These are phyloP conservation scores for Salvelinus sp. DNA, from an alignment of 2,113 vertebrate genomes.

Conservation along the genomic window DNA sequence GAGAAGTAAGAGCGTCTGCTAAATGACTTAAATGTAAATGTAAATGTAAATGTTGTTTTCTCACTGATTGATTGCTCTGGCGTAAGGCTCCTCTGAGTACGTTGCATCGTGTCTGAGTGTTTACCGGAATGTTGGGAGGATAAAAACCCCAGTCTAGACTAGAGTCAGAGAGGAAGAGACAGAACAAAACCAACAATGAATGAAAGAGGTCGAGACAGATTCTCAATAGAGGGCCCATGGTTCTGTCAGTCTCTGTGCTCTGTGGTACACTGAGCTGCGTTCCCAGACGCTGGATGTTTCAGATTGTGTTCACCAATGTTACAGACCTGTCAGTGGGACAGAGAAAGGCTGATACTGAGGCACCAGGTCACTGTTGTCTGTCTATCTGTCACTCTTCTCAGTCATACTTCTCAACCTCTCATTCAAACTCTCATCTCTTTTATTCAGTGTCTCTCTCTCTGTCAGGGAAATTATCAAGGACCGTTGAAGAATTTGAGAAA, in stretches of 20 bases:
- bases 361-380: conserved; percentile 48
- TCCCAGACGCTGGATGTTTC: neutral
- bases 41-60: too few relatives aligned
- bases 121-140: conserved; percentile 70
- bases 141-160: conserved; percentile 57
- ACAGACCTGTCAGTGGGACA: conserved; percentile 55
- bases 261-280: conserved; percentile 32
- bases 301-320: conserved; percentile 46
- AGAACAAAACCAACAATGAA: neutral
- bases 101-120: conserved; percentile 64
- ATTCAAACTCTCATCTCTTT: conserved; percentile 9
- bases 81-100: conserved; percentile 58
- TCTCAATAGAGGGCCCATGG: conserved; percentile 9
- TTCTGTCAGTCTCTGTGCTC: conserved; percentile 59
- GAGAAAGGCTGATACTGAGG: conserved; percentile 54
- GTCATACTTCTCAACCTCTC: conserved; percentile 29
- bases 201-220: too few relatives aligned
- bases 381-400: conserved; percentile 28
- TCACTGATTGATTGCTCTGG: conserved; percentile 71
- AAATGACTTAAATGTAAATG: too few relatives aligned
- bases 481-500: too few relatives aligned
- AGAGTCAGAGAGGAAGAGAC: conserved; percentile 12
- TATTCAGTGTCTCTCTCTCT: neutral
- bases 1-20: too few relatives aligned
- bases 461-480: conserved; percentile 11